phyloP scores from a whole-genome alignment of 2,888 invertebrate species.

The Willowsia nigromaculata region DNA sequence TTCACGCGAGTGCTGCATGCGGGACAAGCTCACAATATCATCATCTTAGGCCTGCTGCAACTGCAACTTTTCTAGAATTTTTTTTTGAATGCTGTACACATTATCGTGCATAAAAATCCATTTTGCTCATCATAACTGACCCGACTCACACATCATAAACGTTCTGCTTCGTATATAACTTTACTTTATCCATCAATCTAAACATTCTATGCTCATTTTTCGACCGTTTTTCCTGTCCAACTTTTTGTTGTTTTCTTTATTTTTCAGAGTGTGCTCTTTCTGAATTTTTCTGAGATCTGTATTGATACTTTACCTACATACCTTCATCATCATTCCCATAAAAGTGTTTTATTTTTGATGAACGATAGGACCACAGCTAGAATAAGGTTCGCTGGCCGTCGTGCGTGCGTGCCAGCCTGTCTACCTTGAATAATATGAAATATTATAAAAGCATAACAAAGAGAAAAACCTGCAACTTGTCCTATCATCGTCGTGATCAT shows the following conservation, averaged over 20 bases:
- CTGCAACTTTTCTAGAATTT: neutral
- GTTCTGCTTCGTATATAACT: neutral
- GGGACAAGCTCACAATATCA: conserved; percentile 19
- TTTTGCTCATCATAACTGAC: conserved; percentile 20
- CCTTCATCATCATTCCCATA: conserved; percentile 7
- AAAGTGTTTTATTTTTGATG: conserved; percentile 28
- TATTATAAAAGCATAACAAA: conserved; percentile 37
- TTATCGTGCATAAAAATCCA: neutral
- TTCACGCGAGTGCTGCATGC: conserved; percentile 39
- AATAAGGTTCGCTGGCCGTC: neutral
- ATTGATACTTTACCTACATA: neutral
- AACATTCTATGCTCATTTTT: neutral
- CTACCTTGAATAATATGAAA: conserved; percentile 53
- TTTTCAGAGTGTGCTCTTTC: neutral
- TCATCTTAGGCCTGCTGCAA: neutral
- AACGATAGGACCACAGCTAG: conserved; percentile 9
- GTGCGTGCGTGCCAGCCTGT: conserved; percentile 60
- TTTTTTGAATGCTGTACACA: neutral
- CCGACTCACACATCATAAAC: neutral
- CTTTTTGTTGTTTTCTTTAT: neutral
- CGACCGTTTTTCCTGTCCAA: neutral
- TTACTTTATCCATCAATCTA: neutral
- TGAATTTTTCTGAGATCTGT: neutral
- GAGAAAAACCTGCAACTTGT: conserved; percentile 66
- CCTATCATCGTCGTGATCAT: conserved; percentile 66